Conservation (phyloP, 2,888 invertebrate genomes). For the Hypomecis atomaria region DNA sequence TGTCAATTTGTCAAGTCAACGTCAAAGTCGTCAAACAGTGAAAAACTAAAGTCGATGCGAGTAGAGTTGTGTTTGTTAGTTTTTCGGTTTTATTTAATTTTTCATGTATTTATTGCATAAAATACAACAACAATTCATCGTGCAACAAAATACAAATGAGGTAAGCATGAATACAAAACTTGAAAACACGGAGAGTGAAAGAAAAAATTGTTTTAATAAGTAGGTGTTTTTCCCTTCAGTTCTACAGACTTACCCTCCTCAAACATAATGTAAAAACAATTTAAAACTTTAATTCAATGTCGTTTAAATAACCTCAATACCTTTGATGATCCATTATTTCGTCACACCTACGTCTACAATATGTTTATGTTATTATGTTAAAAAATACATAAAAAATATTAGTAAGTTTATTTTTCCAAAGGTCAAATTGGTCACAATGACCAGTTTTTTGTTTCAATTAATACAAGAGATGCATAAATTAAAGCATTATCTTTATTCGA, state of each 20-base stretch:
- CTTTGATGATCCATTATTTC: not conserved
- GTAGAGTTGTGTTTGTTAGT: not conserved
- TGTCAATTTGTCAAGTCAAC: not conserved
- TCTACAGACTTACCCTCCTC: not conserved
- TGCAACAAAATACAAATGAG: conserved; percentile 48
- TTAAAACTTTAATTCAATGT: not conserved
- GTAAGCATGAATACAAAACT: conserved; percentile 41
- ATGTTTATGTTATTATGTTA: too few species aligned
- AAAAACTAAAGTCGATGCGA: not conserved
- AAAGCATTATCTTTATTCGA: too few species aligned
- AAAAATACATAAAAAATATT: not conserved
- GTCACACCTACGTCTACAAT: too few species aligned
- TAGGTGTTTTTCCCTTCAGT: conserved; percentile 8
- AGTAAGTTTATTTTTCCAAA: too few species aligned
- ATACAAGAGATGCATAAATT: too few species aligned
- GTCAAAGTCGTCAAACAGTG: not conserved
- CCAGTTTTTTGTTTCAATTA: too few species aligned
- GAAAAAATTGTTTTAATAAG: conserved; percentile 4
- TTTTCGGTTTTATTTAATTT: conserved; percentile 22
- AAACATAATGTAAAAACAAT: not conserved
- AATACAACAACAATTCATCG: conserved; percentile 8
- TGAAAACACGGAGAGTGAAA: not conserved
- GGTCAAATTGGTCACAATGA: too few species aligned
- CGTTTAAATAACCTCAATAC: not conserved
- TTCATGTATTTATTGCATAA: conserved; percentile 3